Evolutionary conservation across 2,113 vertebrate species (phyloP), one percentile per base, ranked within the genome.

Genomic region (Mesocricetus auratus): DNA sequence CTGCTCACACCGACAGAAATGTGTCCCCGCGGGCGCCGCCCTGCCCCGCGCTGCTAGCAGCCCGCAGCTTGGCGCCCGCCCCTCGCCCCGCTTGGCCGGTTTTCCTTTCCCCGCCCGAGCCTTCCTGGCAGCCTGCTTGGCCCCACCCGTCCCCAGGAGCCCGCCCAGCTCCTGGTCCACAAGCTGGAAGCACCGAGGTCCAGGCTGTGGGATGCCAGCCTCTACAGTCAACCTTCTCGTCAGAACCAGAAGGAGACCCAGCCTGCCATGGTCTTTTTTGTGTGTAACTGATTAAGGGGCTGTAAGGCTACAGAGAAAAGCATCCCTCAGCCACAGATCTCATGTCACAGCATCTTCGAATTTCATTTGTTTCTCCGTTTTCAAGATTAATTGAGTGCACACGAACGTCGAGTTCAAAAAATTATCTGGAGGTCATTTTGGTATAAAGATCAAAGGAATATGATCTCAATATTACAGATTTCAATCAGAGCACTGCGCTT

Each of bases 1-100:
- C 86, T n/a, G 78, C 75, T 95, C 89, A 74, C 58, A 86, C 45
- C 17, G 7, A 93, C 90, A 94, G 94, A 97, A 95, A 96, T 92
- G 89, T 89, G 89, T 96, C 93, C 83, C 86, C 89, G 50, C 62
- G 45, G 90, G 94, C 78, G 68, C 26, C 39, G 21, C 85, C 95
- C 91, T 21, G 81, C 88, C 90, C 4, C 11, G 82, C 31, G 60
- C 71, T 33, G 87, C 62, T 58, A 31, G 15, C 19, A 22, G 86
- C 89, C 82, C 66, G 10, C 26, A 69, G 90, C 90, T 45, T 24
- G 1, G 64, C 31, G 71, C 87, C 74, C 75, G 60, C 94, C 75
- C 66, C 71, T 95, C 22, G 7, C 16, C 60, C 81, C 1, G 66
- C 64, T 94, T 82, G 50, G 89, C 78, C 15, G 58, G 79, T 50